Base-by-base conservation (phyloP, 2,113 vertebrate species). In the Equus przewalskii region DNA sequence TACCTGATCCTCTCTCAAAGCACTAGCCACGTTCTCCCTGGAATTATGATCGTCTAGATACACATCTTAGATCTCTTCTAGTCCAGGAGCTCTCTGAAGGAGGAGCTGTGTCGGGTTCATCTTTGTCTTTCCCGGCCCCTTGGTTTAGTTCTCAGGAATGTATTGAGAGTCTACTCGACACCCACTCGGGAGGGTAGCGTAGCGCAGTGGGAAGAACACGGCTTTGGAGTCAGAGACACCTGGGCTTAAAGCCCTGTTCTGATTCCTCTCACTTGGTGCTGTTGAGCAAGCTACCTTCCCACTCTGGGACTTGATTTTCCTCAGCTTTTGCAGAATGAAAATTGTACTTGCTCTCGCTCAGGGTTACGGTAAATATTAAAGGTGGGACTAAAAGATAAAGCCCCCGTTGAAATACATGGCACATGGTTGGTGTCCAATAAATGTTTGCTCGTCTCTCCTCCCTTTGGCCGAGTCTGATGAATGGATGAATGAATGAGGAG, bases 331-430 rank as follows among this genome's bases (percentile, higher is more conserved):
- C 60, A 41, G 81, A 33, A 73, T 56, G 44, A 91, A 91, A 79
- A 62, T 56, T 78, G 26, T 76, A 65, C 51, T 86, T 80, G 33
- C 72, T 75, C 67, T 19, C 15, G 46, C 65, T 81, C 41, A 87
- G 44, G 41, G 11, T 81, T 84, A 84, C 5, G 8, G 72, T 49
- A 46, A 91, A 70, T 91, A 88, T 89, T 88, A 91, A 95, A 81
- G 26, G 36, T 13, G 6, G 33, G 44, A 89, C 44, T 28, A n/a
- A 88, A 96, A 82, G 54, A 13, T 51, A 80, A 76, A 70, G 5
- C 5, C 51, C 18, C 22, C 87, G 64, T 85, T 94, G 30, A 84
- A 94, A 84, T 18, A 83, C 8, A 41, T 56, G 70, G 36, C 36
- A 46, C 16, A 7, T 46, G 84, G 79, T 72, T 72, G 81, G 11